These are phyloP conservation scores for Euphydryas editha DNA, from an alignment of 2,888 invertebrate genomes.

Conservation along the genomic window DNA sequence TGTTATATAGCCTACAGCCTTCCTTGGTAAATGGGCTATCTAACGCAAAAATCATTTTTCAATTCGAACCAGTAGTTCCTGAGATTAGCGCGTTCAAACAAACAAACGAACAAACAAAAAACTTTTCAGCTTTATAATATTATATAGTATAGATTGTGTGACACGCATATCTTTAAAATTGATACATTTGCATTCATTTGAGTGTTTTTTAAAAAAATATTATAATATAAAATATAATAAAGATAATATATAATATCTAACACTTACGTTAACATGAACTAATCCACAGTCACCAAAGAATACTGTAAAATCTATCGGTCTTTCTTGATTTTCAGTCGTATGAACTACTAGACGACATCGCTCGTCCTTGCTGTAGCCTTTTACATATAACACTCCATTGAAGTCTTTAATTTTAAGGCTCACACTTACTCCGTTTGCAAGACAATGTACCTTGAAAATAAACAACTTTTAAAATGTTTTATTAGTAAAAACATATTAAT, in stretches of 20 bases:
- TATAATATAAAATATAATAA: not conserved
- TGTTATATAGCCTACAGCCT: no score
- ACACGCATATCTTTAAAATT: no score
- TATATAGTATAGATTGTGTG: not conserved
- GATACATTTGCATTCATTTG: no score
- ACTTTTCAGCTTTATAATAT: no score
- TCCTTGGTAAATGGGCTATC: no score
- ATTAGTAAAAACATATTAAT: not conserved
- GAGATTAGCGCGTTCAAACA: no score
- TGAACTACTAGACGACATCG: slow-evolving; percentile 93
- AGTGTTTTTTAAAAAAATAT: no score
- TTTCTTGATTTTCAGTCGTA: slow-evolving; percentile 87
- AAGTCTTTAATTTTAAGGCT: slow-evolving; percentile 91
- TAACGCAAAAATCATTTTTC: no score
- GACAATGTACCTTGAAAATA: slow-evolving; percentile 87
- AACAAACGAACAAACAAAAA: no score
- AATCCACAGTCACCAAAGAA: slow-evolving; percentile 96
- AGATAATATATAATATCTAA: slow-evolving; percentile 1
- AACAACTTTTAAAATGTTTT: not conserved
- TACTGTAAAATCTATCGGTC: slow-evolving; percentile 92
- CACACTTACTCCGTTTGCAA: slow-evolving; percentile 96
- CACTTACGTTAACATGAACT: slow-evolving; percentile 93
- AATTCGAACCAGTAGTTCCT: no score
- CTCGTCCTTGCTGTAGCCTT: slow-evolving; percentile 97
- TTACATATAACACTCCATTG: slow-evolving; percentile 95